phyloP scores from a whole-genome alignment of 2,797 vertebrate species.

The Sternotherus odoratus region DNA sequence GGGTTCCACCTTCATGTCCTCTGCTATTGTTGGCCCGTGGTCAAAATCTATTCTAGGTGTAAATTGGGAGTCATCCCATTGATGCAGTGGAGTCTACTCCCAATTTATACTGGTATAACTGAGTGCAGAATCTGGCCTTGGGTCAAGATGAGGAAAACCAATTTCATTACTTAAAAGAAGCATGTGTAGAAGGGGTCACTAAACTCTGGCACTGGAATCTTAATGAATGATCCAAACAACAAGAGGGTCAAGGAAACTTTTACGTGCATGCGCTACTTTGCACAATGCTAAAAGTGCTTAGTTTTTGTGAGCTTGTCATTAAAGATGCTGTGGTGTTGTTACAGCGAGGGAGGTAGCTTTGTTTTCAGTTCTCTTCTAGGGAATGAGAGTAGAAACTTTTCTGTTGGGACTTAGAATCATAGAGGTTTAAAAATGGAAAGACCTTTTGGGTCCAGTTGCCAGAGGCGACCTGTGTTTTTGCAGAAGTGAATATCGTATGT shows the following conservation, averaged over 20 bases:
- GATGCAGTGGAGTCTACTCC: background rate
- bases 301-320: background rate
- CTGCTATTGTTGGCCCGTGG: background rate
- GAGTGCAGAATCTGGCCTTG: conserved; percentile 4
- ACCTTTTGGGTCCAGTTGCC: background rate
- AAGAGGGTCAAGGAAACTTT: background rate
- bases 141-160: conserved; percentile 42
- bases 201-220: conserved; percentile 23
- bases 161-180: conserved; percentile 40
- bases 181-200: conserved; percentile 32
- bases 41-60: conserved; percentile 12
- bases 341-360: background rate
- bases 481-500: background rate
- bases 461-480: background rate
- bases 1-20: conserved; percentile 1
- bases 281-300: background rate
- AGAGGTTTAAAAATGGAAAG: background rate
- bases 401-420: background rate
- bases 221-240: conserved; percentile 23
- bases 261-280: background rate
- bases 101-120: conserved; percentile 19
- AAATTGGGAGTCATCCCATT: background rate
- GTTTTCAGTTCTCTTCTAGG: background rate
- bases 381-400: background rate
- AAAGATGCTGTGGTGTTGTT: background rate